Evolutionary conservation across 2,888 invertebrate genomes (phyloP).

Genomic region (Leucophenga montana): DNA sequence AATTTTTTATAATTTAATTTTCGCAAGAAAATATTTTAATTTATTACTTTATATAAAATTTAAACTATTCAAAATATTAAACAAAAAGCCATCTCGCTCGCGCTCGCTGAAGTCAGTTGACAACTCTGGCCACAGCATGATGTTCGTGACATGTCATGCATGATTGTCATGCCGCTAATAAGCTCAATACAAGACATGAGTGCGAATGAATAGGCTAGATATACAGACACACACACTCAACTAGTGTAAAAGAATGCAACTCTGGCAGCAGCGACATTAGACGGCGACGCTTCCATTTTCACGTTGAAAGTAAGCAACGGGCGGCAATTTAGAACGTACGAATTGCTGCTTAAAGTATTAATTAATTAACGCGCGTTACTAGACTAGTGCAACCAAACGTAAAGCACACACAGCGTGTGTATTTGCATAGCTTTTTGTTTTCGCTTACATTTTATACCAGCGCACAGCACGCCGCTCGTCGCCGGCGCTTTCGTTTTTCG

Average conservation of each 20-base stretch:
- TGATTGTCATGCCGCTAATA: too few relatives aligned
- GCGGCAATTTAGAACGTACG: background rate
- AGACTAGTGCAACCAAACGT: background rate
- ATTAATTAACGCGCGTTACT: too few relatives aligned
- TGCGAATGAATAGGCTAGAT: too few relatives aligned
- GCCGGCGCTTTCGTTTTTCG: conserved; percentile 9
- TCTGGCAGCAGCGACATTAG: conserved; percentile 38
- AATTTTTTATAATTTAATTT: too few relatives aligned
- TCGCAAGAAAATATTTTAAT: too few relatives aligned
- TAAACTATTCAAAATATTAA: too few relatives aligned
- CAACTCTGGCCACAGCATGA: too few relatives aligned
- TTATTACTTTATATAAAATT: too few relatives aligned
- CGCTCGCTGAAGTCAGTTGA: conserved; percentile 35
- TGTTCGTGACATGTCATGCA: too few relatives aligned
- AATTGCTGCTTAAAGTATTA: too few relatives aligned
- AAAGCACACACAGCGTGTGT: background rate
- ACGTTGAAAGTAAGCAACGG: conserved; percentile 28
- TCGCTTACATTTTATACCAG: conserved; percentile 29
- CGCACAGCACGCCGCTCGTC: conserved; percentile 54
- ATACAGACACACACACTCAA: too few relatives aligned
- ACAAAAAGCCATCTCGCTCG: background rate
- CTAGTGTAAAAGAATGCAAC: conserved; percentile 26
- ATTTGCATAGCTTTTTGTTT: conserved; percentile 20
- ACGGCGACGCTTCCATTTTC: conserved; percentile 50
- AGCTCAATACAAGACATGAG: too few relatives aligned